Conservation (phyloP, 2,113 vertebrate genomes). For the Circaetus gallicus region DNA sequence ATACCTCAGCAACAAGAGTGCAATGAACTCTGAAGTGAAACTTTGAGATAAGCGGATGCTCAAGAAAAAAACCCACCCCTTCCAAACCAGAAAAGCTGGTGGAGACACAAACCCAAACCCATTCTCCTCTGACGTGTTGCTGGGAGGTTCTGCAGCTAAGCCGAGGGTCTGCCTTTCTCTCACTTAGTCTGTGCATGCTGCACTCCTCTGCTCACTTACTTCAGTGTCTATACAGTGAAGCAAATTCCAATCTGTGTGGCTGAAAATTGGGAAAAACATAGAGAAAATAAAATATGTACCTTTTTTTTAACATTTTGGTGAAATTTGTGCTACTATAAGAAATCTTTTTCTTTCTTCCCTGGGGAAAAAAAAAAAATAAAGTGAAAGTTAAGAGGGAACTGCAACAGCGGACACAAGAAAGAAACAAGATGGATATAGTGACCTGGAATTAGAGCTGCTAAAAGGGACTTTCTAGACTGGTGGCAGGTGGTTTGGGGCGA, state of each 20-base stretch:
- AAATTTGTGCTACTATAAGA: neutral
- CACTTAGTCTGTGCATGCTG: neutral
- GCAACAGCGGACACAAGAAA: neutral
- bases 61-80: neutral
- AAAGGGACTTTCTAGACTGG: neutral
- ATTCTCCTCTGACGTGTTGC: neutral
- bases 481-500: neutral
- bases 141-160: neutral
- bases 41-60: neutral
- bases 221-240: neutral
- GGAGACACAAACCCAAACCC: neutral
- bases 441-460: neutral
- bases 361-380: neutral
- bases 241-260: neutral
- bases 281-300: neutral
- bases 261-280: neutral
- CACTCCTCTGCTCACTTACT: neutral
- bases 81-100: neutral
- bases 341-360: neutral
- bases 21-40: constrained; percentile 10
- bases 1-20: neutral
- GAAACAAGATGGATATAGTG: neutral
- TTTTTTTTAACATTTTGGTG: neutral
- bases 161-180: neutral
- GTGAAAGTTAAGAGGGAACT: neutral